Conservation (phyloP, 2,888 invertebrate species). For the Drosophila niveifrons region DNA sequence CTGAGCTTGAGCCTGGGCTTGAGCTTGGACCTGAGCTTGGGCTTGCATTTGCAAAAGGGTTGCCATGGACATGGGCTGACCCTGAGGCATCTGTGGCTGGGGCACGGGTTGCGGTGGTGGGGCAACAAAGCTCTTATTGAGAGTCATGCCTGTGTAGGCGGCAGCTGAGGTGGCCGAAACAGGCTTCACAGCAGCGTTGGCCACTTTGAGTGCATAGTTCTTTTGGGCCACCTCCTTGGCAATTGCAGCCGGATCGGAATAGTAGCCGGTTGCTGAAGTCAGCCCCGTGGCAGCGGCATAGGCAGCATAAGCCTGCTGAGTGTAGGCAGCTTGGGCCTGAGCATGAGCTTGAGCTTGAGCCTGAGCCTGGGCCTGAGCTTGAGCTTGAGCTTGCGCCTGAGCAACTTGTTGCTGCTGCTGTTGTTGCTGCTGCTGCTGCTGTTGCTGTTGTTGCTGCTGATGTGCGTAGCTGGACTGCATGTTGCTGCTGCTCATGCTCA, state of each 20-base stretch:
- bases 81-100: conserved; percentile 54
- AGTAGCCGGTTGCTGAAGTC: conserved; percentile 52
- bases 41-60: conserved; percentile 66
- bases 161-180: conserved; percentile 83
- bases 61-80: conserved; percentile 60
- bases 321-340: conserved; percentile 70
- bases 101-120: conserved; percentile 60
- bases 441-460: conserved; percentile 50
- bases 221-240: conserved; percentile 94
- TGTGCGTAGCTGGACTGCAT: conserved; percentile 28
- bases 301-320: conserved; percentile 71
- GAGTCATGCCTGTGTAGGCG: conserved; percentile 90
- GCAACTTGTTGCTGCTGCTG: conserved; percentile 44
- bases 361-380: conserved; percentile 56
- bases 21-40: conserved; percentile 49
- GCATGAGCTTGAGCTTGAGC: conserved; percentile 64
- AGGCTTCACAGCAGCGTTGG: conserved; percentile 70
- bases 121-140: conserved; percentile 87
- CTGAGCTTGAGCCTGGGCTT: conserved; percentile 43
- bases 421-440: conserved; percentile 45
- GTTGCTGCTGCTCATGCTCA: conserved; percentile 52
- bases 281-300: conserved; percentile 78
- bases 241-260: conserved; percentile 88
- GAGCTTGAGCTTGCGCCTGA: conserved; percentile 57
- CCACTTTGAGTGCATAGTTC: conserved; percentile 91